phyloP scores from a whole-genome alignment of 2,888 invertebrate genomes.

The Saturnia japonica region DNA sequence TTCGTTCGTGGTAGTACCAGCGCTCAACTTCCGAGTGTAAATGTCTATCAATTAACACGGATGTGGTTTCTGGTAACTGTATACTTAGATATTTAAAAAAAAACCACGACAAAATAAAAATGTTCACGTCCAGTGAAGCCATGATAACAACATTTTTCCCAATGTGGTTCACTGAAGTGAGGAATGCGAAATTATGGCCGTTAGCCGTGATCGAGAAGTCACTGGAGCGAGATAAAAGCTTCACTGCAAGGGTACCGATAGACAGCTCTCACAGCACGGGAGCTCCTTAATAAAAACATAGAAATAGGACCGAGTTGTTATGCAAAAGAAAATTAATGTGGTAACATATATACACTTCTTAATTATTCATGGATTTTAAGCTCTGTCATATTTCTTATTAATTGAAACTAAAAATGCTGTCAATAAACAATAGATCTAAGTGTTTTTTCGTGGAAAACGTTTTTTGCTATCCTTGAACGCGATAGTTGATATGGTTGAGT shows the following conservation, averaged over 20 bases:
- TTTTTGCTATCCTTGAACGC: too few species aligned
- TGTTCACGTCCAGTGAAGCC: neutral
- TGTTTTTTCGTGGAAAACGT: too few species aligned
- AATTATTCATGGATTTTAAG: too few species aligned
- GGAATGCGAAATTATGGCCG: neutral
- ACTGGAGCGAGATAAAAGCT: neutral
- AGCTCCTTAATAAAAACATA: neutral
- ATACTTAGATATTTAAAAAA: neutral
- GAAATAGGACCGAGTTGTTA: too few species aligned
- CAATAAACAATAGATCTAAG: too few species aligned
- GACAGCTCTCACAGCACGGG: neutral
- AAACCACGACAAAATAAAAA: neutral
- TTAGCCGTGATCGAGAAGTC: neutral
- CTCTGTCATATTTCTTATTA: too few species aligned
- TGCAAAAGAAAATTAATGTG: too few species aligned
- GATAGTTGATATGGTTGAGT: too few species aligned
- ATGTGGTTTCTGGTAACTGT: neutral
- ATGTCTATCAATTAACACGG: slow-evolving; percentile 1
- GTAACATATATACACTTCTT: too few species aligned
- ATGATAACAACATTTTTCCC: neutral
- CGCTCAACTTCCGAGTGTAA: neutral
- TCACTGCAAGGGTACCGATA: neutral
- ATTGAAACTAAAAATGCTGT: too few species aligned
- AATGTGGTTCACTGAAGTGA: slow-evolving; percentile 1
- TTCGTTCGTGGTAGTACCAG: neutral